Evolutionary conservation across 1,140 invertebrate species (phyloP).

Genomic region (Homalodisca vitripennis): DNA sequence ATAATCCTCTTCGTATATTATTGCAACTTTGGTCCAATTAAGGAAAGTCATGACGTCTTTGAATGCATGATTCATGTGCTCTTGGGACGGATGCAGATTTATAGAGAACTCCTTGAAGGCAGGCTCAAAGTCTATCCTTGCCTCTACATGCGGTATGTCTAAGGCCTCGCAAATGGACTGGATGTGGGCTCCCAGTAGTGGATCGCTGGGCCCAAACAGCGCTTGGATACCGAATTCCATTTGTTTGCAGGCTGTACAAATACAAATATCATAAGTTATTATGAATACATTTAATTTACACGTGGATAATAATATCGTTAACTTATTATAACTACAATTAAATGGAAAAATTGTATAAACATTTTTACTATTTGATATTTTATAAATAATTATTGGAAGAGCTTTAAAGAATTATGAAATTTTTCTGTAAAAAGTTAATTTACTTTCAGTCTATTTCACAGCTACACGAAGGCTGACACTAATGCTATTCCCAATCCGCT

Average conservation of each 20-base stretch:
- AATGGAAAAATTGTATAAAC: too few relatives aligned
- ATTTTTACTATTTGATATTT: too few relatives aligned
- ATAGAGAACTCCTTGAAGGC: conserved; percentile 76
- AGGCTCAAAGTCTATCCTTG: conserved; percentile 65
- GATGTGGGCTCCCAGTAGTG: conserved; percentile 77
- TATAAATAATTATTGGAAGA: too few relatives aligned
- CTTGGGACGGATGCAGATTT: conserved; percentile 85
- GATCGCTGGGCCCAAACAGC: conserved; percentile 85
- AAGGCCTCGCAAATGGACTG: conserved; percentile 86
- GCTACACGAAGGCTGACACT: too few relatives aligned
- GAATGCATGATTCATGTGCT: conserved; percentile 80
- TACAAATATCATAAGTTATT: conserved; percentile 21
- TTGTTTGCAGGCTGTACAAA: conserved; percentile 75
- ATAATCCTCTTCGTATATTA: conserved; percentile 89
- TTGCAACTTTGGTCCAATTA: conserved; percentile 91
- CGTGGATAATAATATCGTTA: too few relatives aligned
- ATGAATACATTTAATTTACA: too few relatives aligned
- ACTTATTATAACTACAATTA: too few relatives aligned
- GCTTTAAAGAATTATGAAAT: too few relatives aligned
- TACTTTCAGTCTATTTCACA: too few relatives aligned
- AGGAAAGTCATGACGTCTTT: conserved; percentile 83
- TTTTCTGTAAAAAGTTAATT: too few relatives aligned
- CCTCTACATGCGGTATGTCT: conserved; percentile 86
- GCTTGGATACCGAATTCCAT: conserved; percentile 82
- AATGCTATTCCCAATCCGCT: too few relatives aligned